A percentile compares a stretch with the other conserved stretches of the same genome.
These are phyloP conservation scores for Rhea americana DNA, from an alignment of 2,113 vertebrate genomes.

Conservation along the genomic window DNA sequence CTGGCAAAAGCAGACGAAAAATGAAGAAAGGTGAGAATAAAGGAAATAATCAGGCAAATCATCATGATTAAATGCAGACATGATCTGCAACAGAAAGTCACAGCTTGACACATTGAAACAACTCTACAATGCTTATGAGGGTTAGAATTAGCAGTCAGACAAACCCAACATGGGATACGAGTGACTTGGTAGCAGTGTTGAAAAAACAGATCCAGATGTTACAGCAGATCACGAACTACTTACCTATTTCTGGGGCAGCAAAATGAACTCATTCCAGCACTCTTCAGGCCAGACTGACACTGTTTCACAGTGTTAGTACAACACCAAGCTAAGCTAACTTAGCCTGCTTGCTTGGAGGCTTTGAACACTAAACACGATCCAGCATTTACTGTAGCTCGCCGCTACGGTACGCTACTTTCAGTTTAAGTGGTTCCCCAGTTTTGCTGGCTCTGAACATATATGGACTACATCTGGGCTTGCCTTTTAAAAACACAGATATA, in stretches of 20 bases:
- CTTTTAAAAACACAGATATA: background rate
- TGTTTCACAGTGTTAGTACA: fast-evolving
- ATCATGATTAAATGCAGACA: background rate
- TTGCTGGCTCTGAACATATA: background rate
- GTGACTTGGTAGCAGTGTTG: background rate
- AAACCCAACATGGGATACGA: background rate
- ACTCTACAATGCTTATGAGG: background rate
- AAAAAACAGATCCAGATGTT: background rate
- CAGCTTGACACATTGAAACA: too few species aligned
- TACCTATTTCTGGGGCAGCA: background rate
- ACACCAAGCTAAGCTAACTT: background rate
- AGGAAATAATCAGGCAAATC: background rate
- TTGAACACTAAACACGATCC: fast-evolving
- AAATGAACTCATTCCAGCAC: background rate
- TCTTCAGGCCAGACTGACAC: background rate
- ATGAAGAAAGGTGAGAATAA: background rate
- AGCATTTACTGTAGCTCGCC: background rate
- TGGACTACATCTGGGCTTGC: background rate
- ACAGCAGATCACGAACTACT: background rate
- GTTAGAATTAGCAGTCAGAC: background rate
- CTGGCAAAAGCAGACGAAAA: background rate
- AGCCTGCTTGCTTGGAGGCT: background rate
- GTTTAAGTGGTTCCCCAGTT: background rate
- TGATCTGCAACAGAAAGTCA: background rate
- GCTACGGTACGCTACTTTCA: too few species aligned